Evolutionary conservation across 2,888 invertebrate genomes (phyloP).

Genomic region (Argyresthia goedartella): DNA sequence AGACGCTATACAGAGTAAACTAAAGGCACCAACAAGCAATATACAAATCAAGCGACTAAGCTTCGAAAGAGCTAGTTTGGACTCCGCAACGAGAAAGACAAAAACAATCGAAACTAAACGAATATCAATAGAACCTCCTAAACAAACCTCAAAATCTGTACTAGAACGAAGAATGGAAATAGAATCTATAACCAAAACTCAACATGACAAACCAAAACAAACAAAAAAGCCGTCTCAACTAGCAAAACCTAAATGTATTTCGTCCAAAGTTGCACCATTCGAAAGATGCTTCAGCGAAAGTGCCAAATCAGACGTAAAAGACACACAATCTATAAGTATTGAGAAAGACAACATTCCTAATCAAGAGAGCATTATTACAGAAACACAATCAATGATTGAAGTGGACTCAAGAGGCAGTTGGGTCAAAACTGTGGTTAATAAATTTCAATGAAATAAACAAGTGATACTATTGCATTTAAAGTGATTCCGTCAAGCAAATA

Average conservation of each 20-base stretch:
- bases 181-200: constrained; percentile 46
- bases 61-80: constrained; percentile 61
- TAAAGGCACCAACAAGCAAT: constrained; percentile 26
- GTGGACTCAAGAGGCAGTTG: constrained; percentile 66
- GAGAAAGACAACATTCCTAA: constrained; percentile 28
- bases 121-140: constrained; percentile 35
- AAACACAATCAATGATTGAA: constrained; percentile 5
- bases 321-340: constrained; percentile 17
- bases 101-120: constrained; percentile 33
- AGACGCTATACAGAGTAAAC: constrained; percentile 16
- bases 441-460: constrained; percentile 71
- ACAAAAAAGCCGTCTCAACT: constrained; percentile 37
- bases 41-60: constrained; percentile 58
- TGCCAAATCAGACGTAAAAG: constrained; percentile 20
- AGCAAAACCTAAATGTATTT: constrained; percentile 44
- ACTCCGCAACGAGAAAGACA: constrained; percentile 51
- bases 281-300: constrained; percentile 38
- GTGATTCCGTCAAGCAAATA: constrained; percentile 37
- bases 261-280: constrained; percentile 49
- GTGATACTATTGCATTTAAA: constrained; percentile 24
- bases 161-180: constrained; percentile 59
- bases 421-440: constrained; percentile 81
- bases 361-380: constrained; percentile 26
- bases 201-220: constrained; percentile 26
- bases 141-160: constrained; percentile 51